Evolutionary conservation across 23 tunicate genomes (phyloP), one percentile per base, ranked within the genome.

Genomic region (Diplosoma virens): DNA sequence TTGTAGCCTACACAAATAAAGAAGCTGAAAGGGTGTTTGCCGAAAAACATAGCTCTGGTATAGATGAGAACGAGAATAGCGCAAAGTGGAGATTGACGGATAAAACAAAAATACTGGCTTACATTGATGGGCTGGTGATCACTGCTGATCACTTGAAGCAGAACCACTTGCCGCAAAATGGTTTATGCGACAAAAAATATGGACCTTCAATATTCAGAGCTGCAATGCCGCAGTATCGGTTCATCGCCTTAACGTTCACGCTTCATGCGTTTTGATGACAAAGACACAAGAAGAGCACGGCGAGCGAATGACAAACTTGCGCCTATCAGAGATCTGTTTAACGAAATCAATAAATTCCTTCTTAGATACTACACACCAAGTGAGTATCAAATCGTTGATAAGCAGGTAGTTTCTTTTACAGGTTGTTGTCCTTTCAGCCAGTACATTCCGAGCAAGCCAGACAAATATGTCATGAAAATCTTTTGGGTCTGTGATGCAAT

Each of bases 391-490:
- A 65, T 36, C 36, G 71, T 65, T 29, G 71, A 65, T 65, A 36
- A 65, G 71, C 71, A 65, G 71, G 17, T 65, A 31, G 71, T 65
- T 7, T 36, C 71, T 27, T 65, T 65, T 29, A 29, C 36, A 27
- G 71, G 36, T 65, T 36, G 71, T n/a, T 65, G 71, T 65, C 71
- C 71, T 31, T 65, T 65, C 71, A 14, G 37, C 37, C 71, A 65
- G 36, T 65, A 65, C 37, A 29, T 65, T 27, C 37, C 71, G 23
- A 65, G 71, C 71, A 65, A 65, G 37, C 71, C 71, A 65, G 23
- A 31, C 29, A 65, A 65, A 7, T 65, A 58, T 58, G 65, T 5
- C 26, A 58, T 58, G 65, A 58, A 58, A 58, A 58, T 58, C 14
- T 58, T 58, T 58, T 58, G 65, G 65, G n/a, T 58, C 14, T 58